A percentile compares a stretch with the other conserved stretches of the same genome.
Evolutionary conservation across 2,888 invertebrate genomes (phyloP).

Genomic region (Byasa hedistus): DNA sequence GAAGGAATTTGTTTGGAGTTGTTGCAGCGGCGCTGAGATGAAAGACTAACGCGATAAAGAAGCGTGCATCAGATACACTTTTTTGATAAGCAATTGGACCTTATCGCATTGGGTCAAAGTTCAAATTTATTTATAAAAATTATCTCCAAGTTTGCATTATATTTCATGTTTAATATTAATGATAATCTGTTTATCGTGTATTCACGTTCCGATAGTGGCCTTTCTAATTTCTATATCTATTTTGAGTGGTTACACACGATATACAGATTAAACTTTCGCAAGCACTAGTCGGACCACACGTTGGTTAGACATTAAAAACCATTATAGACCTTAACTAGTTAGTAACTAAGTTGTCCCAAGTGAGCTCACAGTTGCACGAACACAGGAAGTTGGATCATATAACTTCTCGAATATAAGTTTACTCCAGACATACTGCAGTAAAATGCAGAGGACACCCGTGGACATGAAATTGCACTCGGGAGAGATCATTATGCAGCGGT

Average conservation of each 20-base stretch:
- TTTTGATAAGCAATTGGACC: neutral
- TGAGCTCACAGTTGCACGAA: conserved; percentile 17
- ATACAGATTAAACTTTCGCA: too few relatives aligned
- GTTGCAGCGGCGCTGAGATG: conserved; percentile 26
- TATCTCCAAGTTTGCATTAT: neutral
- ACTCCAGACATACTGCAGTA: conserved; percentile 10
- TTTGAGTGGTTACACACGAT: neutral
- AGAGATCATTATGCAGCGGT: neutral
- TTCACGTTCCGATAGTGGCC: neutral
- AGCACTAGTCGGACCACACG: neutral
- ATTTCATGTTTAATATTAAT: neutral
- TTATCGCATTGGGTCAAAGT: neutral
- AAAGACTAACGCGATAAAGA: conserved; percentile 27
- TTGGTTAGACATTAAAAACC: neutral
- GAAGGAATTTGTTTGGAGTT: conserved; percentile 33
- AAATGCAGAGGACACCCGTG: conserved; percentile 10
- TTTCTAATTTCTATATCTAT: neutral
- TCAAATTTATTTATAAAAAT: neutral
- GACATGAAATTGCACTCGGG: conserved; percentile 18
- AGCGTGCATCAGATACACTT: conserved; percentile 12
- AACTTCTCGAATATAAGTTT: conserved; percentile 29
- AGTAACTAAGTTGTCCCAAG: conserved; percentile 23
- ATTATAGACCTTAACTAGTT: conserved; percentile 11
- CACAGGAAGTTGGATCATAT: conserved; percentile 25
- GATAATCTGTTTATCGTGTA: neutral